These are phyloP conservation scores for Macropis europaea DNA, from an alignment of 2,888 invertebrate genomes.

Conservation along the genomic window DNA sequence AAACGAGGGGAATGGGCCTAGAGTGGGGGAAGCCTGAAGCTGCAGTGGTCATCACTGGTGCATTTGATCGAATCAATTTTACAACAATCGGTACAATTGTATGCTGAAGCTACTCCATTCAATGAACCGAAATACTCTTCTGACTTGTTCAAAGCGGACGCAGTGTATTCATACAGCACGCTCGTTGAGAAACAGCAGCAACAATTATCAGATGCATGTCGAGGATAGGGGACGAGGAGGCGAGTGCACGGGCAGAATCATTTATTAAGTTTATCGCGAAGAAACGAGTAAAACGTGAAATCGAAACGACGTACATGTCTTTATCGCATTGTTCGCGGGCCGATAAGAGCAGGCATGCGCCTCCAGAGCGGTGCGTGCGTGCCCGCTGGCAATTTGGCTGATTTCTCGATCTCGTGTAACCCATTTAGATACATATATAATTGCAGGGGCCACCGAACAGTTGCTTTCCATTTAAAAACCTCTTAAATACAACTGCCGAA, in stretches of 20 bases:
- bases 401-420: constrained; percentile 19
- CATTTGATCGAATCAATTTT: no score
- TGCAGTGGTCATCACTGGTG: no score
- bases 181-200: background rate
- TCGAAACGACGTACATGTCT: constrained; percentile 39
- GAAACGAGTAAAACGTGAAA: constrained; percentile 17
- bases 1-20: no score
- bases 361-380: constrained; percentile 35
- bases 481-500: background rate
- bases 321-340: constrained; percentile 33
- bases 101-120: no score
- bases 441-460: constrained; percentile 17
- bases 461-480: constrained; percentile 6
- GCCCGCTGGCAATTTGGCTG: constrained; percentile 32
- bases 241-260: constrained; percentile 12
- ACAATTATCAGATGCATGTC: constrained; percentile 11
- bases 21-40: no score
- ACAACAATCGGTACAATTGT: no score
- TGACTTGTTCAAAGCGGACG: no score
- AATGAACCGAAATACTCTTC: no score
- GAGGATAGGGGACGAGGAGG: background rate
- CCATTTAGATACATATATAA: constrained; percentile 31
- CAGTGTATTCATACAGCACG: no score
- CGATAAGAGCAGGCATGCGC: constrained; percentile 26
- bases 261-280: constrained; percentile 52